Evolutionary conservation across 2,797 vertebrate genomes (phyloP), one percentile per base, ranked within the genome.

Genomic region (Schizothorax lantsangensis): DNA sequence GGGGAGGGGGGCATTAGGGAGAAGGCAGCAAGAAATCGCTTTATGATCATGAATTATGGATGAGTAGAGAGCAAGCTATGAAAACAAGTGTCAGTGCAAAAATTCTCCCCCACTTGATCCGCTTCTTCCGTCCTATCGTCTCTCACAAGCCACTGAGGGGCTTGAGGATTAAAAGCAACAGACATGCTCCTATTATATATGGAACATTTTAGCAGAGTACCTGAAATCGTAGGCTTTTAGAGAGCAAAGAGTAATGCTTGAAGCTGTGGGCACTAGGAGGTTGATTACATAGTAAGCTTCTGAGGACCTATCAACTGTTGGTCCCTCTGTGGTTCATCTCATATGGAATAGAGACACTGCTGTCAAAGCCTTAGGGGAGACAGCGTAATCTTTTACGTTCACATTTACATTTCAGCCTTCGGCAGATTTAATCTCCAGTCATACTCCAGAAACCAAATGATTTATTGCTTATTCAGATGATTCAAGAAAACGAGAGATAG

Each of bases 1-100:
- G 91, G 84, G 78, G 59, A 84, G 86, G 88, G 83, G 79, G 90
- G 94, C 94, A 95, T 96, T 95, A 94, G 91, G 86, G 36, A 66
- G 86, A 88, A 91, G 64, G 91, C 93, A 94, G 92, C 83, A 90
- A 95, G 94, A 93, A 90, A 91, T 90, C 88, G 89, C 91, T 95
- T 94, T 92, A 94, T 92, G 91, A 92, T 90, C 92, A 94, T 96
- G 89, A 93, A 96, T 96, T 94, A 96, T 95, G 91, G 89, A 96
- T 95, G 93, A 93, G 87, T 87, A 88, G 91, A 90, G 90, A 91
- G 91, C 86, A 89, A 86, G 83, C 91, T 91, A 91, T 89, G 89
- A 91, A 92, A 93, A 90, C 86, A 91, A 93, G 90, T 92, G 92
- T 94, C 90, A 90, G 91, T 90, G 88, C 90, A 92, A 85, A 75